These are phyloP conservation scores for Machimus rusticus DNA, from an alignment of 2,888 invertebrate species.

Conservation along the genomic window DNA sequence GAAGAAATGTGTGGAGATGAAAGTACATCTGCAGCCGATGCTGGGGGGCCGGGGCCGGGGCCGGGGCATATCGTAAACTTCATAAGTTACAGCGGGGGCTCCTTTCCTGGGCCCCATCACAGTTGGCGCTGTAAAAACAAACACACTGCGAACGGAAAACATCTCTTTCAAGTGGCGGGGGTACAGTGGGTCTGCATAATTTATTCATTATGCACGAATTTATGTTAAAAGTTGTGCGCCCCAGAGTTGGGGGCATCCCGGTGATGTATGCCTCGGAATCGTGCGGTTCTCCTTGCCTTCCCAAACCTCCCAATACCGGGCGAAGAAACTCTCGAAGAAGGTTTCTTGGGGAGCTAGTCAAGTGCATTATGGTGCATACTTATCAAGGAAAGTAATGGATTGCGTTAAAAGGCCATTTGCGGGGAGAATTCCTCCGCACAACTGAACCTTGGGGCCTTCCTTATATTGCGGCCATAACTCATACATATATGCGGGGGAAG, in stretches of 20 bases:
- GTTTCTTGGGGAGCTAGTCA: conserved; percentile 5
- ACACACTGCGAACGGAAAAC: background rate
- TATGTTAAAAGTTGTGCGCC: conserved; percentile 51
- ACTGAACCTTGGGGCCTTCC: background rate
- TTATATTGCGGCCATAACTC: conserved; percentile 13
- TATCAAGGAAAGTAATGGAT: conserved; percentile 31
- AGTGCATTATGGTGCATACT: conserved; percentile 33
- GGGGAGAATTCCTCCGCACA: background rate
- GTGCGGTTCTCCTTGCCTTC: background rate
- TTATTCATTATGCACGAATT: conserved; percentile 53
- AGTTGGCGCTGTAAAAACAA: conserved; percentile 20
- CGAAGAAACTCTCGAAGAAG: background rate
- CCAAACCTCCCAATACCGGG: background rate
- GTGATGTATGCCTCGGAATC: conserved; percentile 31
- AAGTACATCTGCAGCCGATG: conserved; percentile 2
- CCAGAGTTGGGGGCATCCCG: conserved; percentile 36
- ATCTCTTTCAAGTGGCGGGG: conserved; percentile 11
- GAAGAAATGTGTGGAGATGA: conserved; percentile 9
- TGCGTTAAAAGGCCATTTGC: conserved; percentile 35
- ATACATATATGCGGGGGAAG: background rate
- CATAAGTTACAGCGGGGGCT: background rate
- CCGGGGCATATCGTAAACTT: conserved; percentile 17
- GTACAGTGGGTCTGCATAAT: conserved; percentile 46
- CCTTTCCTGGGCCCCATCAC: background rate
- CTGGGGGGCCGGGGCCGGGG: too few species aligned